Base-by-base conservation (phyloP, 2,888 invertebrate species). In the Apamea monoglypha region DNA sequence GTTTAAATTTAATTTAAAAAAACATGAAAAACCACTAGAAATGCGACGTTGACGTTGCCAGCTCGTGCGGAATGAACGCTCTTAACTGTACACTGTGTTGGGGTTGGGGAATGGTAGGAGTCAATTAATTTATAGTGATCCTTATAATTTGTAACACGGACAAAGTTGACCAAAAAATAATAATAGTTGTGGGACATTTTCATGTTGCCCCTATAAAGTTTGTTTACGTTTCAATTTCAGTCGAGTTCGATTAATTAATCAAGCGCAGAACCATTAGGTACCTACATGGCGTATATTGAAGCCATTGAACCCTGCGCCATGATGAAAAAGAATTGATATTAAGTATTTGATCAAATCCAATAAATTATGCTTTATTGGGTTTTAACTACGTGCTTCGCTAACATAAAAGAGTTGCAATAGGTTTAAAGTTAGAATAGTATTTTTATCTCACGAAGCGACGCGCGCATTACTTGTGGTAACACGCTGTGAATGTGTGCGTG, bases 211-310 rank as follows among this genome's bases (percentile, higher is more conserved):
- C 36, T 16, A 1, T 16, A 59, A 44, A 73, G 59, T 78, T 78
- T 53, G 32, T 64, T 80, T 40, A 73, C 32, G 44, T 73, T 80
- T 80, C 32, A 66, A 80, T 80, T 66, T 66, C 59, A 67, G n/a
- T 61, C 14, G 56, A 67, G 67, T 61, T 67, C 16, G 40, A 74
- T 80, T 53, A 32, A 67, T 81, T 73, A 81, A 59, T 72, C 56
- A 80, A 81, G 32, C n/a, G 36, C 7, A 16, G 36, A 36, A 6
- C 14, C 36, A 50, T 50, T 79, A 80, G 2, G 14, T 40, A 53
- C 25, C 32, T 64, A 8, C 40, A 61, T 18, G 61, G n/a, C 16
- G 16, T 69, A 72, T 50, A 66, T 16, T 47, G 36, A 32, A 59
- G 56, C 0, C 66, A 14, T 67, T 79, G 36, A 59, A 73, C 66